Evolutionary conservation across 2,113 vertebrate species (phyloP), one percentile per base, ranked within the genome.

Genomic region (Pelmatolapia mariae): DNA sequence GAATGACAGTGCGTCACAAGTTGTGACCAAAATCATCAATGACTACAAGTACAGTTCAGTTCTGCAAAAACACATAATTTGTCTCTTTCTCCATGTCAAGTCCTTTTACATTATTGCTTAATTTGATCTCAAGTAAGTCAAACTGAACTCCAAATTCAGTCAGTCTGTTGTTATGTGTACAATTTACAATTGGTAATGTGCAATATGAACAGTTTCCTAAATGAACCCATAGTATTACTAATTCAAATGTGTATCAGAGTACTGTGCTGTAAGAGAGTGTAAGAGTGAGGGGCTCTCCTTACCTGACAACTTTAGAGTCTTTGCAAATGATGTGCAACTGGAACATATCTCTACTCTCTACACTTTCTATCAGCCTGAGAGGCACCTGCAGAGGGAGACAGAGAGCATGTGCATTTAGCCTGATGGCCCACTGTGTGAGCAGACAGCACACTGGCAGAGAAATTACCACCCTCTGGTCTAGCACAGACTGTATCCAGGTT

Each of bases 281-380:
- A 45, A 50, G 33, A 31, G 22, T 50, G 19, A 36, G 38, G 18
- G 4, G 10, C 5, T 7, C 4, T 80, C 10, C 89, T 73, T 96
- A 99, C 99, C 99, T 98, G 94, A 99, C 98, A 94, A 99, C 97
- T 96, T 99, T 99, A 94, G 98, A 99, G 97, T 99, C 99, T 94
- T 99, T 99, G 97, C 99, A 99, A 95, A 98, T 95, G 10, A 99
- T 99, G 95, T 99, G 98, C 91, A 99, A 96, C 96, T 99, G 99
- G 94, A 99, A 99, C 98, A 99, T 99, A 88, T 99, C 99, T 95
- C 99, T 97, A 95, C 98, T 98, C 96, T 99, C 99, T 95, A 99
- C 98, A 0, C 96, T 97, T 91, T 99, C 99, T 90, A 99, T 99
- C 95, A 99, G 97, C 94, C 98, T 97, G 93, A 99, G 97, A 95